A percentile compares a stretch with the other conserved stretches of the same genome.
Evolutionary conservation across 2,113 vertebrate genomes (phyloP).

Genomic region (Oryzias celebensis): DNA sequence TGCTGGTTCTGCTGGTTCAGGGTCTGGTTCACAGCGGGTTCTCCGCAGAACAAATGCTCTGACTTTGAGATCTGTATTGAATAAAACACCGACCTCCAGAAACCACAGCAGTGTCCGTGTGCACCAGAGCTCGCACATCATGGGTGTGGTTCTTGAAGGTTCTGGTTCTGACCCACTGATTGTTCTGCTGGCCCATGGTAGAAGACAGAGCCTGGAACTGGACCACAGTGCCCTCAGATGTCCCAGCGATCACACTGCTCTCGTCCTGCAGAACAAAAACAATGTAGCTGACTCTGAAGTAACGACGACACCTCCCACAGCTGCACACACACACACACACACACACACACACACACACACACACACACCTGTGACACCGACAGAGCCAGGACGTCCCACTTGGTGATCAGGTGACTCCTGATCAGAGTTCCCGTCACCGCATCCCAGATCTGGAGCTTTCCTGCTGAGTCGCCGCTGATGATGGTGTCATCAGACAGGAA

Average conservation of each 20-base stretch:
- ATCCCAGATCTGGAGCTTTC: constrained; percentile 94
- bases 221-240: constrained; percentile 85
- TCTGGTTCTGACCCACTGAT: constrained; percentile 87
- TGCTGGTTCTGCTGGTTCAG: no score
- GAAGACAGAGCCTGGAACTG: constrained; percentile 88
- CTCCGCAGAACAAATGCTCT: no score
- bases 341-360: no score
- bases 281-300: not conserved
- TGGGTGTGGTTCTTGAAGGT: constrained; percentile 92
- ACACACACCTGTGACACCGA: constrained; percentile 72
- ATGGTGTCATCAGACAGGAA: constrained; percentile 84
- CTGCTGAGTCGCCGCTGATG: constrained; percentile 86
- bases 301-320: not conserved
- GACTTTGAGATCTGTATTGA: no score
- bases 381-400: constrained; percentile 82
- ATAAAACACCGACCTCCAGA: constrained; percentile 83
- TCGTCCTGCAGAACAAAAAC: constrained; percentile 76
- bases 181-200: constrained; percentile 70
- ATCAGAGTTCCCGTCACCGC: constrained; percentile 82
- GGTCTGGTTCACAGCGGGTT: no score
- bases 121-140: constrained; percentile 84
- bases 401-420: constrained; percentile 81
- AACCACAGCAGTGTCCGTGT: constrained; percentile 83
- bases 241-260: constrained; percentile 89
- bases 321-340: not conserved